Base-by-base conservation (phyloP, 1,140 invertebrate genomes). In the Trichonephila inaurata region DNA sequence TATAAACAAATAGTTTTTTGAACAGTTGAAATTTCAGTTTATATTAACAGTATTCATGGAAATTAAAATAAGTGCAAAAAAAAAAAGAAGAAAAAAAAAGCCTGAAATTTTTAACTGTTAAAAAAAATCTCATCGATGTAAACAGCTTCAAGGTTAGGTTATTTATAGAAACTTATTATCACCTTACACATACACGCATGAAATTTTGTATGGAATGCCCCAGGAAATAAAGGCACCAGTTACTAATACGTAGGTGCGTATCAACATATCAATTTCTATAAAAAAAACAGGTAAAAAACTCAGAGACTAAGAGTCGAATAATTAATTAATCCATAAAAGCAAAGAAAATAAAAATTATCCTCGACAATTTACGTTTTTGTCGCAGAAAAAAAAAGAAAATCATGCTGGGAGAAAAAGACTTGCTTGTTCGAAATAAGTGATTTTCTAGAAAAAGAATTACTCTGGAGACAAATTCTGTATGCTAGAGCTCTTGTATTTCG, bases 291-390 rank as follows among this genome's bases (percentile, higher is more conserved):
- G 33, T 40, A 77, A 24, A 40, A 10, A 12, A 33, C 33, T 28
- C 7, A 1, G 3, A 77, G 24, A 77, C 72, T 77, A 77, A 77
- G 24, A 77, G 72, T 77, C 72, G 72, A 77, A 28, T 77, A 77
- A 77, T 77, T 77, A 77, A 77, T 77, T 77, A 28, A 77, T 77
- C 72, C 19, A 77, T 8, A 28, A 16, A 77, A 77, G 72, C 72
- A 8, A 77, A 77, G 72, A 28, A 77, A 6, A 40, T 40, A 77
- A 40, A 28, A 77, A 77, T 2, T n/a, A 40, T 40, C 72, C 2
- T 7, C n/a, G 33, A n/a, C 24, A 28, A 28, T 77, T 77, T 33
- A 28, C 24, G 19, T 21, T 77, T 33, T n/a, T 64, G 0, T 18
- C 21, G 3, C 16, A 16, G 62, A 21, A 18, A 64, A 64, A 64